Percentiles rank a stretch among this genome's conserved stretches.
These are phyloP conservation scores for Chaetodon auriga DNA, from an alignment of 2,113 vertebrate species.

Conservation along the genomic window DNA sequence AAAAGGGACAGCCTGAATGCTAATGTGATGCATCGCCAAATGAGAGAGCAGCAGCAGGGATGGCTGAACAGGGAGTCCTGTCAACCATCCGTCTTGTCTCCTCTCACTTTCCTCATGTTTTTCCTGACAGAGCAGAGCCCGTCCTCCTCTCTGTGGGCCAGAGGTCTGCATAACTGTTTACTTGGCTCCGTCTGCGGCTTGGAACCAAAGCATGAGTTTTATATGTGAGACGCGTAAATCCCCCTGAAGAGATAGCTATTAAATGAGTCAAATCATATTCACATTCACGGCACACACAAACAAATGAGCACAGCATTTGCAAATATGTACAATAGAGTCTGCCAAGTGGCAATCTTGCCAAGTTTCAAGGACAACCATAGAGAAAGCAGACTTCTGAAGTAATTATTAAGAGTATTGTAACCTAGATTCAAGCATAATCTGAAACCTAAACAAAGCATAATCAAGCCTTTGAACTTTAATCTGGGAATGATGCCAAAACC, in stretches of 20 bases:
- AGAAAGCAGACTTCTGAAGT: conserved; percentile 30
- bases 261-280: conserved; percentile 35
- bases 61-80: conserved; percentile 15
- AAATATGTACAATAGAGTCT: conserved; percentile 10
- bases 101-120: conserved; percentile 14
- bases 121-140: conserved; percentile 2
- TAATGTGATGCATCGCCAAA: conserved; percentile 51
- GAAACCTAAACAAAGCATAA: conserved; percentile 22
- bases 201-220: conserved; percentile 22
- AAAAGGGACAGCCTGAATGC: conserved; percentile 35
- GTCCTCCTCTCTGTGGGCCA: background rate
- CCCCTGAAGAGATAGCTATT: conserved; percentile 21
- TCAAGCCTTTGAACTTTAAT: conserved; percentile 5
- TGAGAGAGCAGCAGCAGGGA: conserved; percentile 18
- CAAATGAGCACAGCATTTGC: conserved; percentile 43
- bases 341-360: conserved; percentile 53
- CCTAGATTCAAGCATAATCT: conserved; percentile 20
- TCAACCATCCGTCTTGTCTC: conserved; percentile 32
- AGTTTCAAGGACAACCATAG: conserved; percentile 56
- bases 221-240: conserved; percentile 22
- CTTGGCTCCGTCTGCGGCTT: conserved; percentile 1
- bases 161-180: conserved; percentile 19
- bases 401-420: conserved; percentile 18
- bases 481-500: conserved; percentile 18
- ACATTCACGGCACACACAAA: conserved; percentile 53